Conservation (phyloP, 2,888 invertebrate genomes). For the Notocelia uddmanniana region DNA sequence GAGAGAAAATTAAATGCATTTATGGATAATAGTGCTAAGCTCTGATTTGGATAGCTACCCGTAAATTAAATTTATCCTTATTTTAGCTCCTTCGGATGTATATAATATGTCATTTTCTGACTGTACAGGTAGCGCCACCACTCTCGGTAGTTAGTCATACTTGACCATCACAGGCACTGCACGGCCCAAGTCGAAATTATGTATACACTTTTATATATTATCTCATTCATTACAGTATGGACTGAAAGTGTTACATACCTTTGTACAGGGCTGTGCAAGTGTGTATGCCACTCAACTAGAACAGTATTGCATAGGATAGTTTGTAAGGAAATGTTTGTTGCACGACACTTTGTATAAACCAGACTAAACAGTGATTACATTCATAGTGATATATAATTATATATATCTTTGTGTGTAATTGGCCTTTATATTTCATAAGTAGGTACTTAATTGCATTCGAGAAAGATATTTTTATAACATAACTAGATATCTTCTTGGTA, state of each 20-base stretch:
- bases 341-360: conserved; percentile 27
- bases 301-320: conserved; percentile 42
- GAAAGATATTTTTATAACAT: conserved; percentile 45
- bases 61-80: conserved; percentile 10
- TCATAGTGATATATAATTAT: conserved; percentile 35
- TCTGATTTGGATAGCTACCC: conserved; percentile 8
- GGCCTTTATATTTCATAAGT: conserved; percentile 44
- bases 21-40: conserved; percentile 26
- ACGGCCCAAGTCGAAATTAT: not conserved
- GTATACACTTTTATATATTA: not conserved
- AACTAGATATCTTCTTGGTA: conserved; percentile 37
- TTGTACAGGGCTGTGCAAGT: not conserved
- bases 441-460: conserved; percentile 42
- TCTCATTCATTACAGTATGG: not conserved
- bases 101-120: not conserved
- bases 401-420: conserved; percentile 34
- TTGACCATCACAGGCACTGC: conserved; percentile 7
- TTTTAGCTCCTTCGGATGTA: conserved; percentile 8
- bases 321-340: conserved; percentile 34
- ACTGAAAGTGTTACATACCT: not conserved
- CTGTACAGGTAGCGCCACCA: not conserved
- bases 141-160: not conserved
- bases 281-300: conserved; percentile 6
- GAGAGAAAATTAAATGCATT: conserved; percentile 35
- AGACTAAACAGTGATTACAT: conserved; percentile 36